Evolutionary conservation across 2,888 invertebrate species (phyloP), one percentile per base, ranked within the genome.

Genomic region (Coelinius sp.): DNA sequence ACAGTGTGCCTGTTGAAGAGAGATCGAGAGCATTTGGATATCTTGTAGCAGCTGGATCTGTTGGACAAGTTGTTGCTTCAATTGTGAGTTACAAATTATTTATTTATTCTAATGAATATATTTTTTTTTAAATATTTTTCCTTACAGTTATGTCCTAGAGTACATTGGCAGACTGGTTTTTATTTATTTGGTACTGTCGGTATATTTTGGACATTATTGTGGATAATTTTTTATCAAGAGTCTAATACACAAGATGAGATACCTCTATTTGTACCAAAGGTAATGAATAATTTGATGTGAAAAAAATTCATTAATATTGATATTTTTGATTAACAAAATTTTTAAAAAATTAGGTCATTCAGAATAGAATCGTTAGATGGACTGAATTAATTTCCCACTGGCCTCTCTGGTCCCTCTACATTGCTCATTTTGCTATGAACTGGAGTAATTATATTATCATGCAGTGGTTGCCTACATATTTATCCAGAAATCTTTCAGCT

Each of bases 371-470:
- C 81, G 90, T 92, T 59, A 87, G 90, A 41, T 93, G 93, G 92
- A 89, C 89, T 12, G 92, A 92, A 83, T 93, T 93, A 79, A 86
- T 94, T 53, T 86, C 90, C 46, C 91, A 92, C 81, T 92, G 92
- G 91, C 91, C 93, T 0, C 86, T 94, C 27, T 93, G 93, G 93
- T 92, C 93, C 4, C 90, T 94, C 77, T 94, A 94, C 81, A 90
- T 92, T 70, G 93, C 94, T 35, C 94, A 94, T 86, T 94, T 94
- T 85, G 91, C 92, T 27, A 94, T 94, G 94, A 94, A 94, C 85
- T 94, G 94, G 94, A 92, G 92, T 67, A 93, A 92, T 80, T 94
- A 94, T 82, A 93, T 94, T 76, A 93, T 94, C 79, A 93, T 94
- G 93, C 93, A 93, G 83, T 94, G 94, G 94, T 86, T 94, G 75